These are phyloP conservation scores for Agrotis segetum DNA, from an alignment of 2,888 invertebrate genomes.

Conservation along the genomic window DNA sequence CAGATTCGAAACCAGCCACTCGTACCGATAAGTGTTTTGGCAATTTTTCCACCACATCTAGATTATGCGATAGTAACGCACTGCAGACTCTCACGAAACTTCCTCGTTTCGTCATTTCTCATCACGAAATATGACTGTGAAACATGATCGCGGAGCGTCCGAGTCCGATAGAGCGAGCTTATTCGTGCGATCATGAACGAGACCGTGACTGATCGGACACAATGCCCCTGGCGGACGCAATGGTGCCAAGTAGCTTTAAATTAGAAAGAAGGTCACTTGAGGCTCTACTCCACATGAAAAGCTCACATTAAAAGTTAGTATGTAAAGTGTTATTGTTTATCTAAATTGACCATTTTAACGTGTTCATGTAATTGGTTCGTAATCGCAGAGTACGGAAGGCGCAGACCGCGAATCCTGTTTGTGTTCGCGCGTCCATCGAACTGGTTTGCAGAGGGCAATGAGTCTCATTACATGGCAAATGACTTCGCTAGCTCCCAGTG, in stretches of 20 bases:
- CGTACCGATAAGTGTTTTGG: conserved; percentile 59
- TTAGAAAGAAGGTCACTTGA: conserved; percentile 70
- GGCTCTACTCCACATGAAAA: conserved; percentile 43
- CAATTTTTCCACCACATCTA: conserved; percentile 68
- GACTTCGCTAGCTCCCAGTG: conserved; percentile 66
- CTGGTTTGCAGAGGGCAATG: conserved; percentile 76
- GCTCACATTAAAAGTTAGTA: conserved; percentile 23
- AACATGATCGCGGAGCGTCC: conserved; percentile 66
- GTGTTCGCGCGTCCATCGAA: conserved; percentile 75
- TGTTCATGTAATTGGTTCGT: conserved; percentile 75
- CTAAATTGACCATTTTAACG: conserved; percentile 33
- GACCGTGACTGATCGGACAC: conserved; percentile 84
- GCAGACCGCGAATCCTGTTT: conserved; percentile 82
- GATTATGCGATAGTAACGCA: conserved; percentile 64
- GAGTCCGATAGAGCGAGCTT: conserved; percentile 62
- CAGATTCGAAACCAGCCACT: conserved; percentile 71
- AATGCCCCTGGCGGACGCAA: conserved; percentile 77
- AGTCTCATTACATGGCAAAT: conserved; percentile 75
- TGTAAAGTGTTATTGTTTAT: conserved; percentile 26
- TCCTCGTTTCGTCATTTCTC: conserved; percentile 79
- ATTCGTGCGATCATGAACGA: conserved; percentile 80
- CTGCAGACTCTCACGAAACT: conserved; percentile 75
- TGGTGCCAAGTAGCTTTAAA: conserved; percentile 70
- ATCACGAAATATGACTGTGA: conserved; percentile 78
- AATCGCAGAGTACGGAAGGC: conserved; percentile 77